Evolutionary conservation across 2,888 invertebrate species (phyloP), one percentile per base, ranked within the genome.

Genomic region (Phyto melanocephala): DNA sequence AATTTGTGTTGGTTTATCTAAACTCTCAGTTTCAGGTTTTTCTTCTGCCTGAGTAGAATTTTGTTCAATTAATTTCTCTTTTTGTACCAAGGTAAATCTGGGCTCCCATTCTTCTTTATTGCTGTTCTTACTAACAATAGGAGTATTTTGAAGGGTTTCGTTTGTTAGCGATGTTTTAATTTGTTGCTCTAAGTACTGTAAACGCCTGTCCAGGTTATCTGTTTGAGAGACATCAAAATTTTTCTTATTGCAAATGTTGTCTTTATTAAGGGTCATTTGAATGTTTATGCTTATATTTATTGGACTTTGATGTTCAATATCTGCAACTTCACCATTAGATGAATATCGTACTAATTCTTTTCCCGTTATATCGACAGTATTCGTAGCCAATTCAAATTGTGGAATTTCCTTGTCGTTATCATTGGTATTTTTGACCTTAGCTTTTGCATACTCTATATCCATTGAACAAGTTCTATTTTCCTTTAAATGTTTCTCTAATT

Each of bases 221-320:
- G 37, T 85, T 84, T 77, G 89, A 86, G 35, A 88, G 81, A 4
- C 89, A 86, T 2, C 84, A 85, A 5, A 81, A 45, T 84, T 65
- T 33, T 84, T 86, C 40, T 81, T 85, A 8, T 56, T 81, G 2
- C 47, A 58, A 1, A 52, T 65, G 6, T 87, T 87, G 2, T 67
- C 84, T 58, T 88, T 88, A 72, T 87, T 88, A 13, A 90, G 78
- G 56, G 86, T 67, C 89, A 89, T 90, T 85, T 89, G 89, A n/a
- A 89, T 89, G 67, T 90, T 89, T 20, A 89, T 89, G 83, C 89
- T 89, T 0, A 89, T 90, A 65, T 90, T 89, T 10, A 89, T 88
- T 11, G 90, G 90, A 42, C 87, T 89, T 47, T 82, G 81, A 10
- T 84, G 80, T 15, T 87, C 88, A 1, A 84, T 56, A 7, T 90